Base-by-base conservation (phyloP, 2,888 invertebrate species). In the Cremastinae sp. region DNA sequence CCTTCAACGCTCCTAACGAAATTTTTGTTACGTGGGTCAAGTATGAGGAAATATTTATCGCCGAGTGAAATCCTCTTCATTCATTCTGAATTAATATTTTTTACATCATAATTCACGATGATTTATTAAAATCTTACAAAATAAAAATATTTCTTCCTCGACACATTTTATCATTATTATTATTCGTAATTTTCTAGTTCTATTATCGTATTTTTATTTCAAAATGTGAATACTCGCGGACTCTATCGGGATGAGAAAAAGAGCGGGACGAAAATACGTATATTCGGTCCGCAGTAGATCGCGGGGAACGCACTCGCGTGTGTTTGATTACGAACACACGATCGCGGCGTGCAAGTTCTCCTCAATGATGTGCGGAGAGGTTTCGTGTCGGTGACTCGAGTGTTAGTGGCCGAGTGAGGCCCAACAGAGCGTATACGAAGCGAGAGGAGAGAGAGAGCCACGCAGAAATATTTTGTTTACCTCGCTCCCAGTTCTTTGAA, bases 391-490 rank as follows among this genome's bases (percentile, higher is more conserved):
- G 18, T 28, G 28, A 28, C 28, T 28, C 18, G 3, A 35, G 66
- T 66, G 45, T 66, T 22, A 43, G 55, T 55, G 35, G 5, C 39
- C 37, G 22, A 61, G 59, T 51, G 51, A 53, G 69, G 69, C 45
- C 65, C 43, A 37, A 22, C 16, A 12, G 12, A 39, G 39, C 49
- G 49, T 70, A 45, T n/a, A n/a, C 12, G 61, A 61, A 35, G 62
- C n/a, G 49, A 41, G 76, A 65, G 64, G 45, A 41, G 69, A 37
- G 47, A 39, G 71, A 35, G 73, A 71, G 71, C 79, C 75, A 78
- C 80, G 83, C 84, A 85, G 82, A 87, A 88, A 87, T 88, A 88
- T 89, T 89, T 89, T 89, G 87, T 89, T 89, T 88, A 88, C 87
- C 83, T 87, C 88, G 84, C 81, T 84, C 83, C 82, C 83, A 85